Evolutionary conservation across 2,797 vertebrate genomes (phyloP).

Genomic region (Sebastes flavidus): DNA sequence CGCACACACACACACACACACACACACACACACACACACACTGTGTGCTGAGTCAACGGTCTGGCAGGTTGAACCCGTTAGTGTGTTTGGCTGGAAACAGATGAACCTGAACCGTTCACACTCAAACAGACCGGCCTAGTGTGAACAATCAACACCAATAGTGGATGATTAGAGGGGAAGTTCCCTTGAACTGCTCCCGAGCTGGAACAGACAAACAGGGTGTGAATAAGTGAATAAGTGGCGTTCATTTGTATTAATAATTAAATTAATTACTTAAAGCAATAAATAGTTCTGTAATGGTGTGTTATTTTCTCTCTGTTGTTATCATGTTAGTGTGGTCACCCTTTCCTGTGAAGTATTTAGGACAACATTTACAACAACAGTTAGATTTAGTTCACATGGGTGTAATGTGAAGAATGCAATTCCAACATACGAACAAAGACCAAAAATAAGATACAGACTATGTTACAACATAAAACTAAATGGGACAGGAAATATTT

Average conservation of each 20-base stretch:
- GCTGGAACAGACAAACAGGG: constrained; percentile 7
- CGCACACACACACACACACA: neutral
- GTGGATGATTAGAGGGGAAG: constrained; percentile 25
- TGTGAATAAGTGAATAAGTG: neutral
- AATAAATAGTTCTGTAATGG: neutral
- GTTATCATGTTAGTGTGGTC: neutral
- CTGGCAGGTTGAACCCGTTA: constrained; percentile 78
- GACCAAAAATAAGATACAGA: neutral
- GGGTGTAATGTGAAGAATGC: neutral
- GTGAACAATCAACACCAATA: constrained; percentile 41
- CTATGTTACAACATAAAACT: neutral
- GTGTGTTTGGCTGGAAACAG: constrained; percentile 75
- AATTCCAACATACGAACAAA: neutral
- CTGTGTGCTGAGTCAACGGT: constrained; percentile 50
- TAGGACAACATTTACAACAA: neutral
- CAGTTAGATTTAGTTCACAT: neutral
- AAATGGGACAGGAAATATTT: neutral
- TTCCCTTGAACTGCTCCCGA: neutral
- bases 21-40: neutral
- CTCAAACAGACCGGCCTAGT: constrained; percentile 1
- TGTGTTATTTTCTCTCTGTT: neutral
- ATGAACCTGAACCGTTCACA: constrained; percentile 30
- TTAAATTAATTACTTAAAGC: neutral
- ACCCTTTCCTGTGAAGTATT: neutral
- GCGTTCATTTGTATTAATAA: too few relatives aligned